A percentile compares a stretch with the other conserved stretches of the same genome.
phyloP scores from a whole-genome alignment of 2,888 invertebrate genomes.

The Lordiphosa fenestrarum region DNA sequence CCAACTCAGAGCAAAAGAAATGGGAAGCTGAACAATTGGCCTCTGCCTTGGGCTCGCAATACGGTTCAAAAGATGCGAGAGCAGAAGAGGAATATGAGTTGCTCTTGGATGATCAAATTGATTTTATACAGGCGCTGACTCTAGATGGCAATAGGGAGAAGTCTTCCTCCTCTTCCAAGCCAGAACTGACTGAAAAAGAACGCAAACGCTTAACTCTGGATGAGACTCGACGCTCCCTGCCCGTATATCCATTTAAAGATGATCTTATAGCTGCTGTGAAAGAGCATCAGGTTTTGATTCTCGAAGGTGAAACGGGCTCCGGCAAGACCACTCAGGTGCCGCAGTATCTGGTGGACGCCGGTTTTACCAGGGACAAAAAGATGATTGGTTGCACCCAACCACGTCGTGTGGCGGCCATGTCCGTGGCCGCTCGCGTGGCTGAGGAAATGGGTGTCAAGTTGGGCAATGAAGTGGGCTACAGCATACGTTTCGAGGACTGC shows the following conservation, averaged over 20 bases:
- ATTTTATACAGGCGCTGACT: conserved; percentile 95
- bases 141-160: conserved; percentile 86
- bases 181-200: conserved; percentile 85
- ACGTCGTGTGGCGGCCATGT: conserved; percentile 99
- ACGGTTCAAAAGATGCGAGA: conserved; percentile 94
- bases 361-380: conserved; percentile 90
- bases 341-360: conserved; percentile 97
- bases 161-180: conserved; percentile 77
- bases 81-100: conserved; percentile 92
- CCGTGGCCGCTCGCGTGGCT: conserved; percentile 98
- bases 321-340: conserved; percentile 99
- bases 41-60: conserved; percentile 91
- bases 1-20: conserved; percentile 92
- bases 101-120: conserved; percentile 97
- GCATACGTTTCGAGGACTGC: conserved; percentile 99
- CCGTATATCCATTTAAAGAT: conserved; percentile 95
- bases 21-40: conserved; percentile 99
- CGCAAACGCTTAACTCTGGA: conserved; percentile 90
- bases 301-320: conserved; percentile 99
- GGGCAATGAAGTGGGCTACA: conserved; percentile 94
- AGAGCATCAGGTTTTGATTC: conserved; percentile 94
- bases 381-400: conserved; percentile 99
- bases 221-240: conserved; percentile 95
- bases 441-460: conserved; percentile 98
- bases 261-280: conserved; percentile 95